Evolutionary conservation across 2,797 vertebrate species (phyloP).

Genomic region (Pipistrellus nathusii): DNA sequence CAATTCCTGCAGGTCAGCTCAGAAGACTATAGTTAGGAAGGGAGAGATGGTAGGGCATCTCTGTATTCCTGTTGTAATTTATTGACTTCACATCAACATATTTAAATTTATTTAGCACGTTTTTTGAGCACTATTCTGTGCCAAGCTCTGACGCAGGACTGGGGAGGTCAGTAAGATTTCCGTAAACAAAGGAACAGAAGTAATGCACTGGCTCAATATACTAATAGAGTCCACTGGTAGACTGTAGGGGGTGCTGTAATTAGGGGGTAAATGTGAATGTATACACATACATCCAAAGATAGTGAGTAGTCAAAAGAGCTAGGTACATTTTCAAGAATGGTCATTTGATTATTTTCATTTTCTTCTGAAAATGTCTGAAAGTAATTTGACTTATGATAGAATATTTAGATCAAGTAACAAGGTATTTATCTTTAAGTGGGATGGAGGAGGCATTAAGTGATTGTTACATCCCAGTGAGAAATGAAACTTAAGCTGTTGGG

Average conservation of each 20-base stretch:
- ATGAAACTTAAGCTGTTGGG: background rate
- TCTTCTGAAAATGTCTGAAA: slow-evolving; percentile 31
- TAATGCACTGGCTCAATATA: background rate
- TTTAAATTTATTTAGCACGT: slow-evolving; percentile 24
- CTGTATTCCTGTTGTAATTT: slow-evolving; percentile 44
- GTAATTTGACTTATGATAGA: slow-evolving; percentile 57
- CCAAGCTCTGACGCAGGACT: background rate
- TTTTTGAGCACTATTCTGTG: slow-evolving; percentile 47
- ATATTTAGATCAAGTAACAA: slow-evolving; percentile 46
- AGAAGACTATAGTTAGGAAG: background rate
- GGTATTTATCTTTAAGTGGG: slow-evolving; percentile 12
- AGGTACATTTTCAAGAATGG: slow-evolving; percentile 22
- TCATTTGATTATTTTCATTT: slow-evolving; percentile 63
- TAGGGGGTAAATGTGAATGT: slow-evolving; percentile 28
- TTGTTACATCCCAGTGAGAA: background rate
- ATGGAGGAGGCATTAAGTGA: slow-evolving; percentile 27
- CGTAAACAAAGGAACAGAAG: slow-evolving; percentile 3
- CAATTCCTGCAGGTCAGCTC: background rate
- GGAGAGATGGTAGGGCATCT: background rate
- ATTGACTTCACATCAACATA: slow-evolving; percentile 25
- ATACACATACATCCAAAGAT: background rate
- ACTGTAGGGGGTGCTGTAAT: background rate
- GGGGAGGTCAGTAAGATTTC: slow-evolving; percentile 34
- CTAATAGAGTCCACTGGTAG: background rate
- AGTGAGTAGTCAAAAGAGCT: slow-evolving; percentile 7